Percentiles rank a stretch among this genome's conserved stretches.
Conservation (phyloP, 2,888 invertebrate genomes). For the Conchocele bisecta region DNA sequence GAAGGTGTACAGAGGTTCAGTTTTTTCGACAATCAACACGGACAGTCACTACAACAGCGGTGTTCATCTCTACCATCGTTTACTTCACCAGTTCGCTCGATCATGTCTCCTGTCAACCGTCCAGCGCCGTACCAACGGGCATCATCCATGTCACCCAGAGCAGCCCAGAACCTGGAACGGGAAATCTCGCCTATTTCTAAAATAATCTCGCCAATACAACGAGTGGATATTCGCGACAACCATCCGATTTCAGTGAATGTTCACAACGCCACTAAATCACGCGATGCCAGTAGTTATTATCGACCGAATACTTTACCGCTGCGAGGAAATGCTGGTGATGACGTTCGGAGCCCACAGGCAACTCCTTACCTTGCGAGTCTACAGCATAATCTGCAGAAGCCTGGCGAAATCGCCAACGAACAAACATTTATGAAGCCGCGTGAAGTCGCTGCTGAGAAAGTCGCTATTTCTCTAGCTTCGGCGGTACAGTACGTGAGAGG, state of each 20-base stretch:
- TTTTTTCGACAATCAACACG: not conserved
- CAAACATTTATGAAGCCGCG: not conserved
- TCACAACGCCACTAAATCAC: constrained; percentile 6
- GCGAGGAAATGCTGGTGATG: constrained; percentile 7
- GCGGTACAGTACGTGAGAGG: constrained; percentile 1
- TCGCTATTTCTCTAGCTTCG: constrained; percentile 1
- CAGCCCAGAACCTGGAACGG: constrained; percentile 6
- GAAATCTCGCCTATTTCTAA: constrained; percentile 13
- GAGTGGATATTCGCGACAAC: constrained; percentile 29
- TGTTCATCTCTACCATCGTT: constrained; percentile 31
- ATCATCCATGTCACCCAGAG: constrained; percentile 52
- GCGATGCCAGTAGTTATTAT: not conserved
- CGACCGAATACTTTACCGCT: constrained; percentile 2
- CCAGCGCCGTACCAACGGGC: constrained; percentile 28
- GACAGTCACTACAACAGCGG: constrained; percentile 3
- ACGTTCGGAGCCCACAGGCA: not conserved
- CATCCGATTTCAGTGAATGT: constrained; percentile 28
- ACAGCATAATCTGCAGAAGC: constrained; percentile 54
- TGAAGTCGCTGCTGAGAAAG: not conserved
- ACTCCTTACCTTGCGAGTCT: constrained; percentile 49
- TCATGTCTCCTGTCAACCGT: constrained; percentile 6
- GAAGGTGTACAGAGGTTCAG: not conserved
- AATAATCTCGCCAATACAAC: constrained; percentile 8
- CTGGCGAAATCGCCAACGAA: constrained; percentile 20
- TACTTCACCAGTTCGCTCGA: constrained; percentile 23